A percentile compares a stretch with the other conserved stretches of the same genome.
Evolutionary conservation across 2,113 vertebrate species (phyloP).

Genomic region (Gallinago undulata): DNA sequence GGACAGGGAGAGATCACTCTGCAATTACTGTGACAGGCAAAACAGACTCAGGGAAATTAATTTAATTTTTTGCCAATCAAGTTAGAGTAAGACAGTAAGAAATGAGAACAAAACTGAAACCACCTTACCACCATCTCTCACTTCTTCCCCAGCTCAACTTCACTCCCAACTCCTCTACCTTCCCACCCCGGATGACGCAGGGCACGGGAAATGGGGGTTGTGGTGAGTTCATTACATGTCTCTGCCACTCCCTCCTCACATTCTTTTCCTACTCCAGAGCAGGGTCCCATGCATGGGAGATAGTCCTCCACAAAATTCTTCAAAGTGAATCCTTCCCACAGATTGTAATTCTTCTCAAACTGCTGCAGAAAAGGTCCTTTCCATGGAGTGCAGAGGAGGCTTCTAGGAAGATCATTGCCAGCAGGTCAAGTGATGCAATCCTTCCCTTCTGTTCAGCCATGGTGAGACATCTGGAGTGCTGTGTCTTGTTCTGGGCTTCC

Average conservation of each 20-base stretch:
- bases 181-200: rapidly evolving
- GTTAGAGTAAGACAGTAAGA: not conserved
- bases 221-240: not conserved
- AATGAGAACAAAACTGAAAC: not conserved
- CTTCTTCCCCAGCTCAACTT: not conserved
- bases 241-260: not conserved
- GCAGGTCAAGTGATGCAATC: not conserved
- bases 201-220: rapidly evolving
- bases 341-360: not conserved
- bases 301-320: not conserved
- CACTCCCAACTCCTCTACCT: not conserved
- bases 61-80: not conserved
- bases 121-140: rapidly evolving
- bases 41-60: not conserved
- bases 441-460: not conserved
- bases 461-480: not conserved
- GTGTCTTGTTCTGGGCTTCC: not conserved
- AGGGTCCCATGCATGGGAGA: not conserved
- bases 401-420: not conserved
- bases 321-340: not conserved
- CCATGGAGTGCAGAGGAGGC: not conserved
- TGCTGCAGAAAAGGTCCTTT: not conserved
- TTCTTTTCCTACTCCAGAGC: not conserved
- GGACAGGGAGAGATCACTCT: not conserved
- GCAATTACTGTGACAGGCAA: not conserved